Conservation (phyloP, 2,113 vertebrate species). For the Sylvilagus bachmani region DNA sequence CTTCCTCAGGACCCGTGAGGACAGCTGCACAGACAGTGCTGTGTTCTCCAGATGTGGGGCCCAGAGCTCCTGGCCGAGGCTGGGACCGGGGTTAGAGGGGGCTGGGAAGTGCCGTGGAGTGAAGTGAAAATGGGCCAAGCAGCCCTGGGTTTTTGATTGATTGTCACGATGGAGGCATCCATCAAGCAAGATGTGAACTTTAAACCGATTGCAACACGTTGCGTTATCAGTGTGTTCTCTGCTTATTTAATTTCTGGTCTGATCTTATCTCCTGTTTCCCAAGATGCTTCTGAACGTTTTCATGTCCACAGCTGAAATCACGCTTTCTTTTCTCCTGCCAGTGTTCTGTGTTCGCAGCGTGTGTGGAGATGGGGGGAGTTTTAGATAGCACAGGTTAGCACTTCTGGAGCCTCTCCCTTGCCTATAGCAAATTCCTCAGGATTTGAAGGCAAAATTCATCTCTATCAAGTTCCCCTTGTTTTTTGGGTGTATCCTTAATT, state of each 20-base stretch:
- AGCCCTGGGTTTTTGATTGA: conserved; percentile 34
- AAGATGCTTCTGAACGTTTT: conserved; percentile 70
- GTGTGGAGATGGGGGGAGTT: background rate
- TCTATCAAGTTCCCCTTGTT: background rate
- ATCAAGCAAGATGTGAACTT: conserved; percentile 71
- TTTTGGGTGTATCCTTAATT: conserved; percentile 57
- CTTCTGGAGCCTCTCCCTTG: conserved; percentile 62
- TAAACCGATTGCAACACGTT: conserved; percentile 71
- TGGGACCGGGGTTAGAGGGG: background rate
- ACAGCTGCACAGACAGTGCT: background rate
- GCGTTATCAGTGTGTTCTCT: conserved; percentile 62
- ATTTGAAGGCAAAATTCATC: conserved; percentile 67
- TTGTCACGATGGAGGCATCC: conserved; percentile 37
- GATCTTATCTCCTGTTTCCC: conserved; percentile 82
- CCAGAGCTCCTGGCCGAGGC: background rate
- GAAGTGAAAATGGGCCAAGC: background rate
- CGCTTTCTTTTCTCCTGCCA: conserved; percentile 78
- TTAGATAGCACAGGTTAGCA: conserved; percentile 44
- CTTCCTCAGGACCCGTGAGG: background rate
- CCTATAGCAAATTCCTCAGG: conserved; percentile 77
- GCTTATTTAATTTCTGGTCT: conserved; percentile 73
- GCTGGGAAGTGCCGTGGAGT: background rate
- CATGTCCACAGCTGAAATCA: conserved; percentile 52
- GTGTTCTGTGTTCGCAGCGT: conserved; percentile 55
- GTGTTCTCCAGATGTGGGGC: background rate